These are phyloP conservation scores for Crocallis elinguaria DNA, from an alignment of 2,888 invertebrate genomes.

Conservation along the genomic window DNA sequence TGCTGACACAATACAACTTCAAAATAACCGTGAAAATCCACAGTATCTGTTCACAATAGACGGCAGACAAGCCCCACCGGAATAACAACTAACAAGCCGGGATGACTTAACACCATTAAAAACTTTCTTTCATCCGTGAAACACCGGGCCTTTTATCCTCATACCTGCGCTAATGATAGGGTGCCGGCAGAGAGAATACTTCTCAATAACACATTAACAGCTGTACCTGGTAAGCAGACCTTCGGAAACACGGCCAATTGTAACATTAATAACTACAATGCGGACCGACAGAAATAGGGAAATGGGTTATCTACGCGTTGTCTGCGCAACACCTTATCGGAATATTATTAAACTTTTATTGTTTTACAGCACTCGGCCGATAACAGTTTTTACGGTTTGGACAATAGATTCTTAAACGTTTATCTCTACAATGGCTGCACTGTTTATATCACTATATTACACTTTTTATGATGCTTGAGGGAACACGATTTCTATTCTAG, in stretches of 20 bases:
- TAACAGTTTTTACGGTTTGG: slow-evolving; percentile 29
- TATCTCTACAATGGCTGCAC: slow-evolving; percentile 26
- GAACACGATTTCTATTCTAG: slow-evolving; percentile 22
- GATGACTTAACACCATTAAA: slow-evolving; percentile 55
- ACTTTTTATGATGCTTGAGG: slow-evolving; percentile 31
- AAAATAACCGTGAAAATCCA: slow-evolving; percentile 38
- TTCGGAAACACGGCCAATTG: slow-evolving; percentile 47
- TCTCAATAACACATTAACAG: slow-evolving; percentile 69
- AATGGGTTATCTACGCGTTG: slow-evolving; percentile 59
- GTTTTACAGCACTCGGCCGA: slow-evolving; percentile 45
- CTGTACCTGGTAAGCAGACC: slow-evolving; percentile 45
- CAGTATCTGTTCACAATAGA: slow-evolving; percentile 25
- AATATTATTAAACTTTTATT: slow-evolving; percentile 50
- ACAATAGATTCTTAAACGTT: slow-evolving; percentile 34
- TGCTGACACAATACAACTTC: slow-evolving; percentile 26
- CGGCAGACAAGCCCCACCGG: slow-evolving; percentile 38
- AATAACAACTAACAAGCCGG: slow-evolving; percentile 43
- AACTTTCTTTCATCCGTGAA: slow-evolving; percentile 61
- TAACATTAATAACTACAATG: slow-evolving; percentile 37
- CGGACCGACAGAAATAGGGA: slow-evolving; percentile 57
- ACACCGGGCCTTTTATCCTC: slow-evolving; percentile 53
- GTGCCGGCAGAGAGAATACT: slow-evolving; percentile 49
- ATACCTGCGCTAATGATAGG: slow-evolving; percentile 79
- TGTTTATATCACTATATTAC: slow-evolving; percentile 35
- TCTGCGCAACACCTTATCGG: slow-evolving; percentile 47